These are phyloP conservation scores for Kryptolebias marmoratus DNA, from an alignment of 2,113 vertebrate genomes.

Conservation along the genomic window DNA sequence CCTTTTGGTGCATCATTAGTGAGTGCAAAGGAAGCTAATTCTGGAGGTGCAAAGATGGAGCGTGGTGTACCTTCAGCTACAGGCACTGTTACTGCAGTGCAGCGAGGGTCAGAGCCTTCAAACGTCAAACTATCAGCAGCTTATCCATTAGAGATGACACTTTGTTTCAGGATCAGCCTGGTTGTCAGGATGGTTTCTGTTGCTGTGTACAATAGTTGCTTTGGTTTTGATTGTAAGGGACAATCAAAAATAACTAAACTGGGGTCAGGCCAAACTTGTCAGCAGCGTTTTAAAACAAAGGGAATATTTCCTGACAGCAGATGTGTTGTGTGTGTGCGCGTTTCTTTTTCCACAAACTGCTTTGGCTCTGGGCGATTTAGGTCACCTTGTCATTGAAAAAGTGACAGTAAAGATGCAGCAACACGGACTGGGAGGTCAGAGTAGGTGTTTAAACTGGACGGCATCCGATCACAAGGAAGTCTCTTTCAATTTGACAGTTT, in stretches of 20 bases:
- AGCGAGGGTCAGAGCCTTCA: slow-evolving; percentile 6
- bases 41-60: not conserved
- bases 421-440: slow-evolving; percentile 32
- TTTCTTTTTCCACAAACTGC: slow-evolving; percentile 38
- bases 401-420: slow-evolving; percentile 32
- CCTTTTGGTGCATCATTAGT: not conserved
- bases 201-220: slow-evolving; percentile 2
- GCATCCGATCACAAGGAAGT: not conserved
- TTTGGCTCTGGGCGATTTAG: slow-evolving; percentile 54
- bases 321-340: slow-evolving; percentile 46
- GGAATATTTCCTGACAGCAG: slow-evolving; percentile 59
- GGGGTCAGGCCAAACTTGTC: slow-evolving; percentile 50
- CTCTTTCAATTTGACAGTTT: not conserved
- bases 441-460: slow-evolving; percentile 1
- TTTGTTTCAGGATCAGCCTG: slow-evolving; percentile 11
- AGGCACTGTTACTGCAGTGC: not conserved
- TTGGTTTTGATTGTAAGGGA: slow-evolving; percentile 25
- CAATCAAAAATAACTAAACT: slow-evolving; percentile 21
- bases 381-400: slow-evolving; percentile 64
- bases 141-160: slow-evolving; percentile 1
- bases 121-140: slow-evolving; percentile 3
- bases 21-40: not conserved
- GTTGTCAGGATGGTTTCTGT: slow-evolving; percentile 8
- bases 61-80: not conserved
- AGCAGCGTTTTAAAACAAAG: slow-evolving; percentile 33